Evolutionary conservation across 2,888 invertebrate genomes (phyloP).

Genomic region (Eupithecia centaureata): DNA sequence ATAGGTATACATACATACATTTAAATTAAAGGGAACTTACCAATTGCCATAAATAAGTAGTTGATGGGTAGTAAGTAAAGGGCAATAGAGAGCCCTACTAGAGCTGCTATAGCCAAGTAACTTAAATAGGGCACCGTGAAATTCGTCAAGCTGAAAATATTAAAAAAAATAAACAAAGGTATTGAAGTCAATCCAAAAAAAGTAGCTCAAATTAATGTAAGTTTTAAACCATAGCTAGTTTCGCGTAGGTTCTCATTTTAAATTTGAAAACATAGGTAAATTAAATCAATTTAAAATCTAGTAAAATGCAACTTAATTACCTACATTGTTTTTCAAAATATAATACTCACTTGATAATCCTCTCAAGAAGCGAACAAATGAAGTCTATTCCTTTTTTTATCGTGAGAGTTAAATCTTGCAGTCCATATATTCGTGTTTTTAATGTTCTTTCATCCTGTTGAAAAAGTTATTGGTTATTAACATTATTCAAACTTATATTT

Average conservation of each 20-base stretch:
- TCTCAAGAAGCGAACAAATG: conserved; percentile 72
- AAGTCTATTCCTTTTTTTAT: conserved; percentile 78
- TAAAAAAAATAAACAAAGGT: not conserved
- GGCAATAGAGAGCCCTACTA: conserved; percentile 59
- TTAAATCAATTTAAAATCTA: no score
- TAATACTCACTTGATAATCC: conserved; percentile 70
- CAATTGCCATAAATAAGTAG: conserved; percentile 76
- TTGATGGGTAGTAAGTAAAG: conserved; percentile 72
- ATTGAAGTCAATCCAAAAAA: not conserved
- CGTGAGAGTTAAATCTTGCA: conserved; percentile 78
- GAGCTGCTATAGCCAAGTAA: conserved; percentile 64
- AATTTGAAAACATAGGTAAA: not conserved
- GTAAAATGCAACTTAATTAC: no score
- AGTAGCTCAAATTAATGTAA: not conserved
- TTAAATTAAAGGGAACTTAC: no score
- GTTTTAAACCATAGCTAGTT: no score
- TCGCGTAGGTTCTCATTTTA: not conserved
- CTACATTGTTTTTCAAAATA: not conserved
- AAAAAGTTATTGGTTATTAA: conserved; percentile 7
- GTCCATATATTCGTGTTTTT: conserved; percentile 65
- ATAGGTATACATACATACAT: no score
- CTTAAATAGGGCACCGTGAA: conserved; percentile 78
- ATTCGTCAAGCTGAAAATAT: conserved; percentile 65
- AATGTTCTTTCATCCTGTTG: conserved; percentile 75
- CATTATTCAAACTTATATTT: not conserved